Evolutionary conservation across 1,140 invertebrate genomes (phyloP), one percentile per base, ranked within the genome.

Genomic region (Scaptomyza hsui): DNA sequence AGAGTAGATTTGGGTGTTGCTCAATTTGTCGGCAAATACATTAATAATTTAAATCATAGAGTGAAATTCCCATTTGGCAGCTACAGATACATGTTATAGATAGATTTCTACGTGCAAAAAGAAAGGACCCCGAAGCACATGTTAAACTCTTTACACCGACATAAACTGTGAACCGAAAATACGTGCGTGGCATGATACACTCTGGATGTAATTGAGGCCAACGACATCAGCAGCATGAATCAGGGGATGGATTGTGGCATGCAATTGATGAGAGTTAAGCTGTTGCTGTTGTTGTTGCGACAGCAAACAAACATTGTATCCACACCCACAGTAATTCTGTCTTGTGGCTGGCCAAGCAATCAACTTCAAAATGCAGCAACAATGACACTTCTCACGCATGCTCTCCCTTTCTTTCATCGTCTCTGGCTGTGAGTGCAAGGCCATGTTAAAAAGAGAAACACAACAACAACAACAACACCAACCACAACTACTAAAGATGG

Each of bases 121-220:
- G 35, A 35, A 39, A 7, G 15, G 7, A 29, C 3, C 13, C 24
- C 52, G 62, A 72, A 85, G 82, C 74, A 88, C 78, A 88, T 82
- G 75, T 88, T 88, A 88, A 88, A 88, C 82, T 88, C 75, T 88
- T 88, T 82, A 88, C 82, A 89, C 75, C 73, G 68, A 88, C 82
- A 88, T 88, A 88, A 88, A 88, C 72, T 82, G 75, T 67, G 83
- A 72, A 42, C 74, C 71, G 71, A 77, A 60, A 70, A 75, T 88
- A 88, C 82, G 82, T 88, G 82, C 78, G 67, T 78, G 41, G 82
- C 80, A 88, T 88, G 75, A 63, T 75, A 69, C 83, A 59, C 56
- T 61, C 60, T 61, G 4, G 12, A 37, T 37, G 82, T 82, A 88
- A 88, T 88, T 78, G 82, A 82, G 80, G 82, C 53, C 70, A 69